Evolutionary conservation across 2,888 invertebrate species (phyloP), one percentile per base, ranked within the genome.

Genomic region (Byasa hedistus): DNA sequence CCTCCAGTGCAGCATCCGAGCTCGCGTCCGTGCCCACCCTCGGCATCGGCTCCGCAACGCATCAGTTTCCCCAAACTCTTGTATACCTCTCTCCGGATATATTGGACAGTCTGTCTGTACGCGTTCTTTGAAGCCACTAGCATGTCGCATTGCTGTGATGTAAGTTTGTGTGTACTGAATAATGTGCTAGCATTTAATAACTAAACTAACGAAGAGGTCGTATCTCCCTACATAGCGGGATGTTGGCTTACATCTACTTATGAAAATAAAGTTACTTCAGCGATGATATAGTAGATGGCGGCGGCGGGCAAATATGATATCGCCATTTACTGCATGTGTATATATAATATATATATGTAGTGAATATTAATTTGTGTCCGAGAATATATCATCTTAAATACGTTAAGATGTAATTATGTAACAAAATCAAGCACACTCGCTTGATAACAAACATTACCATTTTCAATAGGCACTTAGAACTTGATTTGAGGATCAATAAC

Each of bases 401-500:
- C 39, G 58, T 23, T 17, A 58, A 54, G 52, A 54, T 24, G 54
- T 44, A 21, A 52, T 55, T 48, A 51, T 54, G 48, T 58, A 66
- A 66, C 62, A 66, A 62, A 62, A 63, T 66, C 66, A 66, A 63
- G 63, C 63, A n/a, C 59, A 21, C n/a, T 32, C 48, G 66, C 63
- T 36, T 63, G 66, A 66, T 66, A 66, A 66, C 66, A 66, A 62
- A 44, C 23, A 66, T 58, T 57, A 65, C 65, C 65, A 61, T 24
- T n/a, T 52, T 59, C 39, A 48, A 66, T 61, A 66, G 66, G 66
- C 66, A 66, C 66, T 66, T 66, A 57, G 56, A 66, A 60, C 19
- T 61, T 65, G 54, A 64, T 44, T 44, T 54, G 7, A 54, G 23
- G 58, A 57, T 64, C 54, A 59, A 64, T 22, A 64, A 64, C 39